Evolutionary conservation across 2,113 vertebrate species (phyloP).

Genomic region (Mormoops blainvillei): DNA sequence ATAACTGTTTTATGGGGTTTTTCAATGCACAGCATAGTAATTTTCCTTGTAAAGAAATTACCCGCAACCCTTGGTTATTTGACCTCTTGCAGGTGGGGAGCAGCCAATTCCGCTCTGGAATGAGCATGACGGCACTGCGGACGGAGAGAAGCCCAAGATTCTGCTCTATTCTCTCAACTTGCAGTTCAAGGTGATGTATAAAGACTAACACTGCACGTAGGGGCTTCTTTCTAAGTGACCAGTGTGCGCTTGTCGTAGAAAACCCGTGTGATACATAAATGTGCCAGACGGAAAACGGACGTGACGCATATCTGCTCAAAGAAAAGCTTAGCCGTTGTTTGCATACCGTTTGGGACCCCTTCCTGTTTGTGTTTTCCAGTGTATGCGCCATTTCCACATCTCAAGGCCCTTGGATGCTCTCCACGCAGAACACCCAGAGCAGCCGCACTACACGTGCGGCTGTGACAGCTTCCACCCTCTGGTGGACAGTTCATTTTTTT

Average conservation of each 20-base stretch:
- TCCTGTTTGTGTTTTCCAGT: not conserved
- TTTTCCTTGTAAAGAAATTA: not conserved
- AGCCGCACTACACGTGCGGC: not conserved
- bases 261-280: not conserved
- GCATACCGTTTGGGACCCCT: not conserved
- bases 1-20: not conserved
- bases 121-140: slow-evolving; percentile 92
- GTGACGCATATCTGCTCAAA: not conserved
- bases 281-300: slow-evolving; percentile 8
- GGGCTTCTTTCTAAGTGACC: not conserved
- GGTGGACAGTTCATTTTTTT: not conserved
- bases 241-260: not conserved
- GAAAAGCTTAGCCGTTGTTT: not conserved
- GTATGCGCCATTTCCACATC: not conserved
- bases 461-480: not conserved
- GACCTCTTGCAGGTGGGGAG: slow-evolving; percentile 87
- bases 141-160: slow-evolving; percentile 98
- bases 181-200: slow-evolving; percentile 91
- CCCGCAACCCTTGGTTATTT: not conserved
- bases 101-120: slow-evolving; percentile 99
- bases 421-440: not conserved
- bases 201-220: not conserved
- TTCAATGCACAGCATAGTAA: not conserved
- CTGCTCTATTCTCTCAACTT: slow-evolving; percentile 96
- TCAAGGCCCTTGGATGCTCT: not conserved